These are phyloP conservation scores for Polylopha cassiicola DNA, from an alignment of 2,888 invertebrate genomes.

Conservation along the genomic window DNA sequence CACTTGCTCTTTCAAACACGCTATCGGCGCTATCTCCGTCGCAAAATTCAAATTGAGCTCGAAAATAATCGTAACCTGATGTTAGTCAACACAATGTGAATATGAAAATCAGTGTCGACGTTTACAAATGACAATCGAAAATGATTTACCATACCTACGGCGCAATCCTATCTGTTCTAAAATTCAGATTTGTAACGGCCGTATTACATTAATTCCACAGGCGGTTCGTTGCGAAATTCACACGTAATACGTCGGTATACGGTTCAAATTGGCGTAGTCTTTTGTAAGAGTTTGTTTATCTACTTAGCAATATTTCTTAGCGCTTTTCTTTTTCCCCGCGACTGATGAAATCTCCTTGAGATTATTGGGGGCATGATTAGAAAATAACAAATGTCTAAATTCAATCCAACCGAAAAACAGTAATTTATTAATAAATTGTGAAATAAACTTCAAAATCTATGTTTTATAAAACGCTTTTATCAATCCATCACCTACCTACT, in stretches of 20 bases:
- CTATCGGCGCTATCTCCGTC: slow-evolving; percentile 17
- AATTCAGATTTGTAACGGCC: slow-evolving; percentile 62
- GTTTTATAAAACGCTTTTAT: background rate
- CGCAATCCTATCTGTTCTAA: slow-evolving; percentile 59
- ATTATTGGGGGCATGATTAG: slow-evolving; percentile 5
- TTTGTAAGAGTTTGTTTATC: slow-evolving; percentile 9
- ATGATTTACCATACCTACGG: slow-evolving; percentile 46
- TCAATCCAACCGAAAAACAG: no score
- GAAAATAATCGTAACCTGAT: slow-evolving; percentile 25
- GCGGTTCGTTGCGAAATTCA: slow-evolving; percentile 28
- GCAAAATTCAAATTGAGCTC: slow-evolving; percentile 28
- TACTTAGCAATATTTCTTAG: slow-evolving; percentile 1
- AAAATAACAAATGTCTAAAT: slow-evolving; percentile 16
- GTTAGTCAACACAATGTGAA: slow-evolving; percentile 47
- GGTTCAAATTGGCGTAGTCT: slow-evolving; percentile 11
- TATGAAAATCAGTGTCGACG: slow-evolving; percentile 54
- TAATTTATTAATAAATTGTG: no score
- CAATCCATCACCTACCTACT: background rate
- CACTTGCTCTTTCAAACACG: no score
- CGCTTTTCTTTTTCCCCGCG: slow-evolving; percentile 11
- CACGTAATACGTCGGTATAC: slow-evolving; percentile 10
- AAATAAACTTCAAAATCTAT: no score
- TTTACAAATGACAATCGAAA: slow-evolving; percentile 50
- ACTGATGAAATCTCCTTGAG: slow-evolving; percentile 9
- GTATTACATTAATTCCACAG: slow-evolving; percentile 57